These are phyloP conservation scores for Apodemus speciosus DNA, from an alignment of 2,113 vertebrate genomes.

Conservation along the genomic window DNA sequence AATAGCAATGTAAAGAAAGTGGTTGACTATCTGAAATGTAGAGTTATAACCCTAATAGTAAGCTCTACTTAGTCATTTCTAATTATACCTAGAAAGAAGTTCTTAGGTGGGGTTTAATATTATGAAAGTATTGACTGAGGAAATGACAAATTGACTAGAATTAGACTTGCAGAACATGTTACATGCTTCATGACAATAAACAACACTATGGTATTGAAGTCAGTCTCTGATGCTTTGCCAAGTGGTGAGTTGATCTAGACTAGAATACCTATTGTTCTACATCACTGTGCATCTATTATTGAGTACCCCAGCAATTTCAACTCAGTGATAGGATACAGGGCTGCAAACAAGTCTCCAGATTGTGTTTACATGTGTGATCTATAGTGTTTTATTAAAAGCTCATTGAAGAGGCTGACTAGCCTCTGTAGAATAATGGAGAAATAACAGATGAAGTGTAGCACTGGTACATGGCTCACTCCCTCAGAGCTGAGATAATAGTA, in stretches of 20 bases:
- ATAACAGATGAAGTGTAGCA: background rate
- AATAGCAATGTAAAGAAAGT: background rate
- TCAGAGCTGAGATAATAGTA: background rate
- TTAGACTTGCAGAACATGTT: background rate
- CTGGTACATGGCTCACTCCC: background rate
- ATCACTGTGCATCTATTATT: background rate
- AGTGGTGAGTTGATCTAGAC: background rate
- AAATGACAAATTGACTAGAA: background rate
- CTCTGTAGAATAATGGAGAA: background rate
- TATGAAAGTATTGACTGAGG: background rate
- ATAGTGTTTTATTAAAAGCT: background rate
- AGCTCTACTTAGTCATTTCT: background rate
- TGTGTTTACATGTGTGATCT: background rate
- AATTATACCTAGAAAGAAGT: background rate
- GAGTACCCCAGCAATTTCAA: too few species aligned
- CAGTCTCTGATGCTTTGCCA: background rate
- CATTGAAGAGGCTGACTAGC: background rate
- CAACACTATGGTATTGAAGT: background rate
- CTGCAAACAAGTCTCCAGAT: background rate
- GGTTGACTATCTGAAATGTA: background rate
- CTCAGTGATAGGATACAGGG: background rate
- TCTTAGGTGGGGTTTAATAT: slow-evolving; percentile 20
- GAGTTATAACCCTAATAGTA: background rate
- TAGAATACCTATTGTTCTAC: background rate
- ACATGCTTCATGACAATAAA: background rate